Evolutionary conservation across 2,797 vertebrate genomes (phyloP), one percentile per base, ranked within the genome.

Genomic region (Betta splendens): DNA sequence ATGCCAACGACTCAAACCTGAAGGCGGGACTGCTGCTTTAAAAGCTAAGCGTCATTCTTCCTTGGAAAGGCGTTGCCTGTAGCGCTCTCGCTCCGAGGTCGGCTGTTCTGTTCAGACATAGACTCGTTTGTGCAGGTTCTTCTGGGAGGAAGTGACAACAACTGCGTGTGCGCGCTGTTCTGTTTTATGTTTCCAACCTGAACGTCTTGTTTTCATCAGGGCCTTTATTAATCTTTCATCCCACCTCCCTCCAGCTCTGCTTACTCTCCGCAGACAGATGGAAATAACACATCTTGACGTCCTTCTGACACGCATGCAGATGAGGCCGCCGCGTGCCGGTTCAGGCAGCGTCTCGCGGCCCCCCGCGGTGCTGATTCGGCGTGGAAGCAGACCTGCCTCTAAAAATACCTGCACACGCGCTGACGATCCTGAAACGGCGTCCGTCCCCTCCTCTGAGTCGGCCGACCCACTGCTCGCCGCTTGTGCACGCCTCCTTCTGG

Each of bases 381-480:
- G 8, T 39, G 63, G 61, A 65, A 44, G 48, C 74, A 72, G 77
- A 72, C 52, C 67, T 58, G 75, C 64, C 79, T 67, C 85, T 79
- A 80, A 84, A 87, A 84, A 86, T 82, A 87, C 52, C 73, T 39
- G 16, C 72, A 77, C 67, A 60, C 52, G 36, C 61, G 38, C 51
- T 28, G 5, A 47, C 64, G 43, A 84, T 32, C 37, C 50, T 68
- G 32, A 40, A 71, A 38, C 31, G 31, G 12, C 23, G 36, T 61
- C 57, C 50, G 21, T 46, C 20, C 38, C 53, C 46, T 53, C 48
- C 17, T 45, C 22, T 9, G 21, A 36, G n/a, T n/a, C n/a, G n/a
- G n/a, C n/a, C n/a, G n/a, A 62, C 43, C 33, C 9, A 28, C 47
- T 53, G 31, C n/a, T n/a, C n/a, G n/a, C n/a, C n/a, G n/a, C n/a